Base-by-base conservation (phyloP, 2,113 vertebrate species). In the Syngnathus typhle region DNA sequence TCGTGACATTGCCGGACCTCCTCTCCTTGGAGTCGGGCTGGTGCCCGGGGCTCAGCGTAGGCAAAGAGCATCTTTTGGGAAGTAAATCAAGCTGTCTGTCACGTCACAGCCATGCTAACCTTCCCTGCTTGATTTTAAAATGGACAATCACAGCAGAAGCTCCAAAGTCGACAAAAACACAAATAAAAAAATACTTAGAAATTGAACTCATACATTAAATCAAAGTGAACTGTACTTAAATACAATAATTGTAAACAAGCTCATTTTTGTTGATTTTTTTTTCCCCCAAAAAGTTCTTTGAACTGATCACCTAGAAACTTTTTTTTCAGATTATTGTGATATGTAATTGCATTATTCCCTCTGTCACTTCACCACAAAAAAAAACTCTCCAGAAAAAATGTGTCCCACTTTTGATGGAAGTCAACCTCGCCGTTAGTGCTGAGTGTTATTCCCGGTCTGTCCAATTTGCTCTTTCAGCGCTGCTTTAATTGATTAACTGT, bases 401-500 rank as follows among this genome's bases (percentile, higher is more conserved):
- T 52, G 49, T 52, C 3, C 8, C 51, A n/a, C 7, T 52, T 52
- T 52, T 52, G 51, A 60, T 60, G 51, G 64, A 69, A 68, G 21
- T 32, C 5, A 6, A 56, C 10, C 23, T 27, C 2, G 5, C 23
- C 7, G 55, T 56, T 52, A 67, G 61, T 66, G 69, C 58, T 75
- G 44, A 52, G 68, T 70, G 72, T 84, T 72, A 83, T 79, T 18
- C 64, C 46, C 46, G 21, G 47, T 72, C 66, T 60, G 46, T 54
- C 75, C 76, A 71, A 77, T 70, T 72, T 84, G 77, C 69, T 81
- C 77, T 60, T 75, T 76, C 67, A 81, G 65, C 62, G 51, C 67
- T 52, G 12, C 49, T 65, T 83, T 87, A 86, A 88, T 84, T 89
- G 87, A 87, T 91, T 83, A 85, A 82, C 62, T 73, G 54, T 82